Evolutionary conservation across 2,113 vertebrate genomes (phyloP).

Genomic region (Syrrhaptes paradoxus): DNA sequence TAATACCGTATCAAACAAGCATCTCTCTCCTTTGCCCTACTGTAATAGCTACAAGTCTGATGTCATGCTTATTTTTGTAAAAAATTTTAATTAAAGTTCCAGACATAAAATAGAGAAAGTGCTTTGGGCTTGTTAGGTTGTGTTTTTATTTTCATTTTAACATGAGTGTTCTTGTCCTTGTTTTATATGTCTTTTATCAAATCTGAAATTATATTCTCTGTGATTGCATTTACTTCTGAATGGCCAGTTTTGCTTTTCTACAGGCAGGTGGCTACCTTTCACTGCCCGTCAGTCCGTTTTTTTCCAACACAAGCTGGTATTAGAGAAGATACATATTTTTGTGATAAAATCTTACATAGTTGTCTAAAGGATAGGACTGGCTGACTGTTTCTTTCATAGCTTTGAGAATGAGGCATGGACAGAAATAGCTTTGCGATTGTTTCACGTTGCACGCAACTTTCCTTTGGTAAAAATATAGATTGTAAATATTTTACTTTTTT

Average conservation of each 20-base stretch:
- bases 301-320: neutral
- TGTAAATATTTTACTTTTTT: neutral
- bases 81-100: slow-evolving; percentile 5
- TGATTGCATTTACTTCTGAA: neutral
- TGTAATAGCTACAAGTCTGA: slow-evolving; percentile 25
- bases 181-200: neutral
- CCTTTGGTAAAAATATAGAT: neutral
- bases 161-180: neutral
- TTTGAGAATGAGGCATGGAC: neutral
- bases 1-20: slow-evolving; percentile 52
- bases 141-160: neutral
- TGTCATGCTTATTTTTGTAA: slow-evolving; percentile 27
- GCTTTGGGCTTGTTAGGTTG: neutral
- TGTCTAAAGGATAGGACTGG: neutral
- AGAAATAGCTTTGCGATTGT: neutral
- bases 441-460: neutral
- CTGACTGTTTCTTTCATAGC: neutral
- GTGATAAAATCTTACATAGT: neutral
- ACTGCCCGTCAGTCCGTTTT: neutral
- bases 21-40: neutral
- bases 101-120: neutral
- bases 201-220: neutral
- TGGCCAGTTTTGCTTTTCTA: neutral
- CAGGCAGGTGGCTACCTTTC: slow-evolving; percentile 33
- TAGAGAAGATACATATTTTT: neutral